Base-by-base conservation (phyloP, 2,888 invertebrate species). In the Drosophila pseudotakahashii region DNA sequence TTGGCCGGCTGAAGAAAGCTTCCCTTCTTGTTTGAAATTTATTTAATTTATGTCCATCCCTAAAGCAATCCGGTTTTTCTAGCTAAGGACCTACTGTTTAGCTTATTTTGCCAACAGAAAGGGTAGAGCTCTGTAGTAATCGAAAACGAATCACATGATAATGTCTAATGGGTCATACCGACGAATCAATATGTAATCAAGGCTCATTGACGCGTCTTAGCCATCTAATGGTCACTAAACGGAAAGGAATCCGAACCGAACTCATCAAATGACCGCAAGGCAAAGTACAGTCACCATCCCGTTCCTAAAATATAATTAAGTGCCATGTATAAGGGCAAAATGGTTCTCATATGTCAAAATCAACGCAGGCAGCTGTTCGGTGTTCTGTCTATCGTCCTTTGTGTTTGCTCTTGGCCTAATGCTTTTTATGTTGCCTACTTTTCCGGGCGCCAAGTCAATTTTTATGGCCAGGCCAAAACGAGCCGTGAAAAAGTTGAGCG, bases 291-390 rank as follows among this genome's bases (percentile, higher is more conserved):
- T 34, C 42, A 36, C 47, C 50, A 32, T 13, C 34, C 50, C 42
- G n/a, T 16, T 59, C 47, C 52, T 54, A 19, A 51, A 57, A 57
- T 62, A 71, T 57, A 71, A 71, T 71, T 71, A 71, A 71, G 71
- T 52, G 52, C 59, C 51, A 48, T 44, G 50, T 59, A 51, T 62
- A 69, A 39, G 34, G 53, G 41, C 60, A 64, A 45, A 63, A 77
- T 64, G 75, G 73, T 69, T 84, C 79, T 81, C 79, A 62, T 75
- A 77, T 83, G 75, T 81, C 84, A 83, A 79, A 83, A 73, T 84
- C 73, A 81, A 77, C 73, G 70, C 64, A 57, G 73, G 74, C 83
- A 78, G 83, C 78, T 80, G 80, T 60, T 54, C 64, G 44, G 36
- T 10, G 23, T 30, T 36, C 37, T 44, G 47, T 62, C 51, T 19